These are phyloP conservation scores for Anneissia japonica DNA, from an alignment of 35 echinoderm and acorn worm species.

Conservation along the genomic window DNA sequence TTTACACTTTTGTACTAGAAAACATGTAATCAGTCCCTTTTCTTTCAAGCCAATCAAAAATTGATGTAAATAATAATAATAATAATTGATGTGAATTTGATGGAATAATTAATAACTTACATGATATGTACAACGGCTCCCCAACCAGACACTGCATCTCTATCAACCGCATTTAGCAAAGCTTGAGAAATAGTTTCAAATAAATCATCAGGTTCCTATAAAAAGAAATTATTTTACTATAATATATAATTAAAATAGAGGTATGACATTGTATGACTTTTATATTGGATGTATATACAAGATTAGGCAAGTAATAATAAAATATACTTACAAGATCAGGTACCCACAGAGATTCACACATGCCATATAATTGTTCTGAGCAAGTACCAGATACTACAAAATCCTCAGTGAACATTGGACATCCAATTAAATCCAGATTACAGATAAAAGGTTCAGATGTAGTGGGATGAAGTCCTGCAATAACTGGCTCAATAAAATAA, in stretches of 20 bases:
- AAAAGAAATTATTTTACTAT: no score
- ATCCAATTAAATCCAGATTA: slow-evolving; percentile 90
- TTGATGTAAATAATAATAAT: no score
- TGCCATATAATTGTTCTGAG: slow-evolving; percentile 95
- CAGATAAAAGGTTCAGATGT: slow-evolving; percentile 92
- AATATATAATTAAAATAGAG: no score
- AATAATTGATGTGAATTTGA: no score
- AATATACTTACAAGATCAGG: slow-evolving; percentile 78
- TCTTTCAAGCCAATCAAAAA: no score
- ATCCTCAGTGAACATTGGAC: slow-evolving; percentile 94
- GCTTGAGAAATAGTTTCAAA: slow-evolving; percentile 94
- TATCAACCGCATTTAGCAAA: slow-evolving; percentile 89
- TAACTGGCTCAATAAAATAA: slow-evolving; percentile 95
- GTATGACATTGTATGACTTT: no score
- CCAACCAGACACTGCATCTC: slow-evolving; percentile 96
- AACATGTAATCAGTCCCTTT: no score
- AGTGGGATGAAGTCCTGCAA: slow-evolving; percentile 89
- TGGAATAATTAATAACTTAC: slow-evolving; percentile 69
- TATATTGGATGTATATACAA: no score
- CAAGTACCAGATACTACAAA: slow-evolving; percentile 97
- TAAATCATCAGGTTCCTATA: slow-evolving; percentile 90
- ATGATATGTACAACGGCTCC: slow-evolving; percentile 98
- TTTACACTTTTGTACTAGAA: no score
- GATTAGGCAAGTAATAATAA: no score
- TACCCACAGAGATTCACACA: slow-evolving; percentile 96